Base-by-base conservation (phyloP, 2,113 vertebrate genomes). In the Psephotus haematonotus region DNA sequence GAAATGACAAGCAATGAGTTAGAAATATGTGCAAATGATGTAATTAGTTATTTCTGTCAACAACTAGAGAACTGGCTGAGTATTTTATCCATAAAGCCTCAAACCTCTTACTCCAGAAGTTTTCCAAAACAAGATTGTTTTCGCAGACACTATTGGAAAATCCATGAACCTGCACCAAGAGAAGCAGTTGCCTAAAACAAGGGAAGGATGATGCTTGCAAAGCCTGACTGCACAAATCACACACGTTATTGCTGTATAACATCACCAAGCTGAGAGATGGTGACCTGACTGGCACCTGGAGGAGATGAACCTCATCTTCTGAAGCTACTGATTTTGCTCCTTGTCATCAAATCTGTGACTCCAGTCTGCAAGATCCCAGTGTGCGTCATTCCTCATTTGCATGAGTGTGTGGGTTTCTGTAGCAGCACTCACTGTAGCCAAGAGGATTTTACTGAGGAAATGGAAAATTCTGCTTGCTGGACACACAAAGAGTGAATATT, bases 381-480 rank as follows among this genome's bases (percentile, higher is more conserved):
- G 62, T 84, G 79, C 7, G 6, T 65, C 72, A 76, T n/a, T 70
- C 10, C 49, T 82, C 37, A 20, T 95, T 95, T 95, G 87, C 89
- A 91, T 78, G 72, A 69, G 69, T 1, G 41, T 91, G 69, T 82
- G 87, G 57, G 65, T 76, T 95, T 88, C 80, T 95, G 91, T 35
- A 59, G 57, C 86, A 89, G 65, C 74, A 25, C 70, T 90, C 0
- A 0, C 62, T 72, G 69, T 4, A 91, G 96, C 96, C 93, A 94
- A 67, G 57, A 87, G 62, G 91, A 87, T 85, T 92, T 87, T 52
- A 92, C 74, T 94, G 85, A 94, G 64, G 82, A 96, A 92, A 94
- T 88, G 89, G 87, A 94, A 95, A 95, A 88, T 59, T 60, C 91
- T 69, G 71, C 72, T 97, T 93, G 85, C 91, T 95, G 90, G 95